A percentile compares a stretch with the other conserved stretches of the same genome.
Conservation (phyloP, 2,888 invertebrate species). For the Phasia obesa region DNA sequence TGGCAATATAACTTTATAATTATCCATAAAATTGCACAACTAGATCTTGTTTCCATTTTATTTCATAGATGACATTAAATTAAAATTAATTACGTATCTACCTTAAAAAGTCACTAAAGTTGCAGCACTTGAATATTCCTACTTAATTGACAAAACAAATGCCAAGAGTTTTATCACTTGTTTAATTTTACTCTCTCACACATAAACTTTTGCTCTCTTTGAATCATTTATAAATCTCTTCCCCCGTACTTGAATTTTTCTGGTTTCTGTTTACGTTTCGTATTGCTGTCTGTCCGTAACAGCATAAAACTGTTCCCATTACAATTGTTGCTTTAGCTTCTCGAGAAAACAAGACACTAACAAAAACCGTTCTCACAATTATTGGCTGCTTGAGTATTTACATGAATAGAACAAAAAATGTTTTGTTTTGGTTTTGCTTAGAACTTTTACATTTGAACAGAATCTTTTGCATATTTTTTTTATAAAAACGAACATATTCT, state of each 20-base stretch:
- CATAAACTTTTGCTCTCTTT: background rate
- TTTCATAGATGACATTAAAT: too few species aligned
- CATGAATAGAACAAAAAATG: background rate
- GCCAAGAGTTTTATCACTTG: conserved; percentile 51
- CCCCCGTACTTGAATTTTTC: background rate
- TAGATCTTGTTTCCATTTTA: too few species aligned
- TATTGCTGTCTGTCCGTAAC: background rate
- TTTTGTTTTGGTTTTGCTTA: conserved; percentile 38
- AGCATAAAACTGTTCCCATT: conserved; percentile 54
- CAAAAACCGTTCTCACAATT: conserved; percentile 40
- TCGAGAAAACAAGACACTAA: background rate
- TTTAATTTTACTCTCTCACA: conserved; percentile 14
- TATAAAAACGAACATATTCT: background rate
- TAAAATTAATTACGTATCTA: too few species aligned
- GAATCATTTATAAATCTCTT: background rate
- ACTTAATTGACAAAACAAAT: conserved; percentile 46
- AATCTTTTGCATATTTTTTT: conserved; percentile 19
- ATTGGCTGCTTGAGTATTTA: conserved; percentile 29
- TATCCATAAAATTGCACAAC: too few species aligned
- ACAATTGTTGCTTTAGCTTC: conserved; percentile 67
- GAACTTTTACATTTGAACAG: conserved; percentile 19
- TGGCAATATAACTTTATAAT: too few species aligned
- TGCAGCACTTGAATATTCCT: conserved; percentile 15
- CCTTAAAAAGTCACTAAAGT: conserved; percentile 10
- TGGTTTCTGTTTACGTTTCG: background rate